A percentile compares a stretch with the other conserved stretches of the same genome.
These are phyloP conservation scores for Cyprinodon brontotheroides DNA, from an alignment of 2,113 vertebrate species.

Conservation along the genomic window DNA sequence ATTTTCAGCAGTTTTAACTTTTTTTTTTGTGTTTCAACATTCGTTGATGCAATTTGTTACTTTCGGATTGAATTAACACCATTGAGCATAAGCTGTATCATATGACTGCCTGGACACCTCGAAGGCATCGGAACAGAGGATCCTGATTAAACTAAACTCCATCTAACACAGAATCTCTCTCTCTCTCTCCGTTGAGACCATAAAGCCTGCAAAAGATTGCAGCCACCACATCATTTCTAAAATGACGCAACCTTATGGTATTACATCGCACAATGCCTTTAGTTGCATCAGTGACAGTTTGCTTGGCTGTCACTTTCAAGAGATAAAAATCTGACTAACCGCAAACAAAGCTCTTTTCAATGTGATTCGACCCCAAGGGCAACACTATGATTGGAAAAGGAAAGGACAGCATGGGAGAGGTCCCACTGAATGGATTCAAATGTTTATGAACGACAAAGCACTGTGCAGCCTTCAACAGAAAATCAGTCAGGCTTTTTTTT, in stretches of 20 bases:
- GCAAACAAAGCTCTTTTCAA: neutral
- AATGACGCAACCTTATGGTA: slow-evolving; percentile 20
- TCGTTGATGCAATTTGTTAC: no score
- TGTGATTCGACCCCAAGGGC: neutral
- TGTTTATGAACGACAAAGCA: neutral
- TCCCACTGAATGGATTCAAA: neutral
- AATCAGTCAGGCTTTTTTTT: neutral
- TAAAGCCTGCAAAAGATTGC: slow-evolving; percentile 10
- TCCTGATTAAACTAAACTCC: slow-evolving; percentile 46
- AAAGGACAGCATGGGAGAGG: neutral
- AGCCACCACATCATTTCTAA: slow-evolving; percentile 11
- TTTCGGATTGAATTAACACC: no score
- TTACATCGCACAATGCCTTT: neutral
- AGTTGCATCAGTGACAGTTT: slow-evolving; percentile 5
- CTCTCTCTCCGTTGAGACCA: slow-evolving; percentile 24
- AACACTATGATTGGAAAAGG: neutral
- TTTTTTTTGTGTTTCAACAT: no score
- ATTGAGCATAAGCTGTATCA: no score
- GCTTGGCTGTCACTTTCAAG: slow-evolving; percentile 10
- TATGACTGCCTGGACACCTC: slow-evolving; percentile 37
- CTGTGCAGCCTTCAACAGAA: neutral
- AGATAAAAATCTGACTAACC: slow-evolving; percentile 6
- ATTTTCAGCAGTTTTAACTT: no score
- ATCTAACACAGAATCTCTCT: slow-evolving; percentile 37
- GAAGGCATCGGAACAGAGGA: slow-evolving; percentile 35